phyloP scores from a whole-genome alignment of 2,797 vertebrate species.

The Syncerus caffer region DNA sequence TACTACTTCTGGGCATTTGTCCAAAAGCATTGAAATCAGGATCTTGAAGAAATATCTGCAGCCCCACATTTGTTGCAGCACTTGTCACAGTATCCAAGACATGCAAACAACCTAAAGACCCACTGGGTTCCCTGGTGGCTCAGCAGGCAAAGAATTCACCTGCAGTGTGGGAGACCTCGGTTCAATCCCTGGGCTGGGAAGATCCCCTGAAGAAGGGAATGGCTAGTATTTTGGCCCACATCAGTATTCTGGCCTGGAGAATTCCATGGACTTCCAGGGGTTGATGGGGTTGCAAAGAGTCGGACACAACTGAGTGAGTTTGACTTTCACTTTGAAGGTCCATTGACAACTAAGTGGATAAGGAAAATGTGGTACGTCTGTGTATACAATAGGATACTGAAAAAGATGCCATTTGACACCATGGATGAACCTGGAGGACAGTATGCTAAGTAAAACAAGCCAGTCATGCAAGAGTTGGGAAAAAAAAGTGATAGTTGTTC shows the following conservation, averaged over 20 bases:
- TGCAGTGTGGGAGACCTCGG: not conserved
- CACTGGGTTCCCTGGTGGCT: not conserved
- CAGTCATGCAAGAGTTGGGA: not conserved
- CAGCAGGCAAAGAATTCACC: not conserved
- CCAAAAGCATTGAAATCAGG: not conserved
- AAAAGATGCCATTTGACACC: accelerated
- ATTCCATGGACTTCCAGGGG: not conserved
- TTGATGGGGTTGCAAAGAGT: not conserved
- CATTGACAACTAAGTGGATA: too few relatives aligned
- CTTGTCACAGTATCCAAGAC: too few relatives aligned
- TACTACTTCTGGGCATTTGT: not conserved
- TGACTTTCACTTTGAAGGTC: not conserved
- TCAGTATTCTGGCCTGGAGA: not conserved
- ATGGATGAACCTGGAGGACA: too few relatives aligned
- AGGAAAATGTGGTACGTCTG: accelerated
- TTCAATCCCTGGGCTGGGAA: not conserved
- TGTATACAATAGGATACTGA: accelerated
- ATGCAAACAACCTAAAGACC: not conserved
- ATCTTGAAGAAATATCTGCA: not conserved
- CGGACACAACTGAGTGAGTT: not conserved
- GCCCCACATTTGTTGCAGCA: accelerated
- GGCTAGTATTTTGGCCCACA: not conserved
- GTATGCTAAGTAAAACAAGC: not conserved
- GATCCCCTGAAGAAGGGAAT: not conserved
- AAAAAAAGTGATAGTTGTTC: not conserved